A percentile compares a stretch with the other conserved stretches of the same genome.
Conservation (phyloP, 2,888 invertebrate genomes). For the Geotrupes spiniger region DNA sequence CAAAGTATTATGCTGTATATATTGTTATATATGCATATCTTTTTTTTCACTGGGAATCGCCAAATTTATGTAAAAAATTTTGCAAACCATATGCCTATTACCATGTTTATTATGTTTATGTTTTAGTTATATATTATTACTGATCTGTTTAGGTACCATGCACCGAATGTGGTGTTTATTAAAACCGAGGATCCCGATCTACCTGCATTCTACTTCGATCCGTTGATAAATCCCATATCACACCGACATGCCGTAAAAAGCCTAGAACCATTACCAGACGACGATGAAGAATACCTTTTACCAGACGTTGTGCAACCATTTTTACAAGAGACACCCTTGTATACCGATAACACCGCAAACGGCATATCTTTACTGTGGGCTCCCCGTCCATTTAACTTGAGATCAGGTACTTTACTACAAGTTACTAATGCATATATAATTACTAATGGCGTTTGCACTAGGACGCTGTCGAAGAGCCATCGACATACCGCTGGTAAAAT, state of each 20-base stretch:
- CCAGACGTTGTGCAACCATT: slow-evolving; percentile 90
- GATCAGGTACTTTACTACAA: slow-evolving; percentile 68
- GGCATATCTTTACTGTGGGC: slow-evolving; percentile 97
- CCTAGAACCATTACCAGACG: slow-evolving; percentile 85
- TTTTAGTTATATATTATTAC: slow-evolving; percentile 29
- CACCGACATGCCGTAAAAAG: slow-evolving; percentile 83
- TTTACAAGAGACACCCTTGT: slow-evolving; percentile 90
- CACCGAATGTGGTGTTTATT: slow-evolving; percentile 98
- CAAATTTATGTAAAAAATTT: too few species aligned
- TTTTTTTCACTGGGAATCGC: too few species aligned
- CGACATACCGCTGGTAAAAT: slow-evolving; percentile 95
- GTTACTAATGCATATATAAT: slow-evolving; percentile 8
- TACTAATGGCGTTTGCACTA: slow-evolving; percentile 34
- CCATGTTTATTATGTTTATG: too few species aligned
- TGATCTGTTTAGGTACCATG: slow-evolving; percentile 99
- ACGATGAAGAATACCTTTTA: slow-evolving; percentile 90
- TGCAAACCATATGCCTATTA: slow-evolving; percentile 4
- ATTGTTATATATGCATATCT: too few species aligned
- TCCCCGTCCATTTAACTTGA: slow-evolving; percentile 94
- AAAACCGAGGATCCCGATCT: slow-evolving; percentile 99
- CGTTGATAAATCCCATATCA: slow-evolving; percentile 98
- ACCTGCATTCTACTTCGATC: slow-evolving; percentile 99
- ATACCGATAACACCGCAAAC: slow-evolving; percentile 98
- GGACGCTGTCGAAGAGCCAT: slow-evolving; percentile 91
- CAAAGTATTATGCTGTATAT: too few species aligned